Percentiles rank a stretch among this genome's conserved stretches.
These are phyloP conservation scores for Dendronephthya gigantea DNA, from an alignment of 64 coral and sea anemone genomes.

Conservation along the genomic window DNA sequence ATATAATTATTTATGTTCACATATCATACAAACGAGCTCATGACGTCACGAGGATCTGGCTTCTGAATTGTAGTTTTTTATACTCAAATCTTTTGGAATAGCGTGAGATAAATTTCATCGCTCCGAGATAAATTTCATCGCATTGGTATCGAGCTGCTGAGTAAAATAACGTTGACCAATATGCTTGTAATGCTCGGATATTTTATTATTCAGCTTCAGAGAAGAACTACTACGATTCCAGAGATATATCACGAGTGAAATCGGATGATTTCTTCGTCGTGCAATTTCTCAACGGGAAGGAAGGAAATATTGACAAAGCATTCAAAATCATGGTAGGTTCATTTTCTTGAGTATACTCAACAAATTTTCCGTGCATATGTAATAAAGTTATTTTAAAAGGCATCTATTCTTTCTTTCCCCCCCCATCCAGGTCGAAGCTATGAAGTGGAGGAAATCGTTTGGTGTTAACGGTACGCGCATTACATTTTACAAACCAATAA, in stretches of 20 bases:
- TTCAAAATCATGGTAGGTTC: not conserved
- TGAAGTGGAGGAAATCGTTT: not conserved
- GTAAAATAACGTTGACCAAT: too few relatives aligned
- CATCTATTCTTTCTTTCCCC: not conserved
- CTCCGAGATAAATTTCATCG: too few relatives aligned
- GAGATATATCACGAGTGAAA: slow-evolving; percentile 8
- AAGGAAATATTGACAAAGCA: slow-evolving; percentile 1
- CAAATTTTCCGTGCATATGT: too few relatives aligned
- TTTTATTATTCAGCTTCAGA: not conserved
- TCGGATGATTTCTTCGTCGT: not conserved
- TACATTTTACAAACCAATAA: not conserved
- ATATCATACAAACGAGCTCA: too few relatives aligned
- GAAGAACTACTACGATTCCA: not conserved
- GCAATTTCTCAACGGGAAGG: not conserved
- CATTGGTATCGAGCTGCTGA: too few relatives aligned
- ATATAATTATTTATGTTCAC: too few relatives aligned
- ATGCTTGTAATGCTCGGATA: too few relatives aligned
- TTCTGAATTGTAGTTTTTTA: too few relatives aligned
- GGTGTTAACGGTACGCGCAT: not conserved
- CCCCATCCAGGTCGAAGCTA: not conserved
- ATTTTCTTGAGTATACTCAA: not conserved
- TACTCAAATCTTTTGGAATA: too few relatives aligned
- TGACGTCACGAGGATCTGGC: too few relatives aligned
- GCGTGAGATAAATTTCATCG: too few relatives aligned
- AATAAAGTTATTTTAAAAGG: too few relatives aligned